phyloP scores from a whole-genome alignment of 2,888 invertebrate species.

The Epirrita christyi region DNA sequence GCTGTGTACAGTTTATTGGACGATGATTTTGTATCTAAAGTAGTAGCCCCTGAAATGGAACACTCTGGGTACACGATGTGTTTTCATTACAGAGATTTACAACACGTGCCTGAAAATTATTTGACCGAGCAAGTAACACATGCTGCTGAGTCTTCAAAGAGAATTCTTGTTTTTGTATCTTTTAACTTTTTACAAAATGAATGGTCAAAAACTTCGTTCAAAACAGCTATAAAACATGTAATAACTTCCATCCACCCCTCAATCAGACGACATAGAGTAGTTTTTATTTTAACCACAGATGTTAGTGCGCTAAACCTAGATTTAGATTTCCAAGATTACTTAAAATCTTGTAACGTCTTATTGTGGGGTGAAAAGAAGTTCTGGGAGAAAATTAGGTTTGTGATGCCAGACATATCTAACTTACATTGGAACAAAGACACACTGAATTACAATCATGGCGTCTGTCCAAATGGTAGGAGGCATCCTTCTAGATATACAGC shows the following conservation, averaged over 20 bases:
- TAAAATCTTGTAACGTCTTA: conserved; percentile 89
- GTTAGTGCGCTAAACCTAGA: conserved; percentile 90
- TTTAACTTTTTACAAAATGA: conserved; percentile 92
- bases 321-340: conserved; percentile 89
- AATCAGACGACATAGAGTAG: conserved; percentile 85
- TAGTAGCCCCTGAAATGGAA: conserved; percentile 90
- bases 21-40: conserved; percentile 88
- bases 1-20: conserved; percentile 94
- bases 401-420: conserved; percentile 91
- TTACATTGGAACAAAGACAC: conserved; percentile 86
- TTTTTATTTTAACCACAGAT: conserved; percentile 84
- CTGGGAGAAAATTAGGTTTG: conserved; percentile 94
- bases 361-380: conserved; percentile 94
- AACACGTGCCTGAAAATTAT: conserved; percentile 86
- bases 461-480: conserved; percentile 84
- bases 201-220: conserved; percentile 92
- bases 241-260: conserved; percentile 87
- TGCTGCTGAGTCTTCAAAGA: conserved; percentile 86
- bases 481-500: conserved; percentile 88
- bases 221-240: conserved; percentile 91
- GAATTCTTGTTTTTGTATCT: conserved; percentile 92
- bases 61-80: conserved; percentile 87
- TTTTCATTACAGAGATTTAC: conserved; percentile 87
- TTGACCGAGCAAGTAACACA: conserved; percentile 86
- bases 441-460: conserved; percentile 81